These are phyloP conservation scores for Drosophila leonis DNA, from an alignment of 2,888 invertebrate species.

Conservation along the genomic window DNA sequence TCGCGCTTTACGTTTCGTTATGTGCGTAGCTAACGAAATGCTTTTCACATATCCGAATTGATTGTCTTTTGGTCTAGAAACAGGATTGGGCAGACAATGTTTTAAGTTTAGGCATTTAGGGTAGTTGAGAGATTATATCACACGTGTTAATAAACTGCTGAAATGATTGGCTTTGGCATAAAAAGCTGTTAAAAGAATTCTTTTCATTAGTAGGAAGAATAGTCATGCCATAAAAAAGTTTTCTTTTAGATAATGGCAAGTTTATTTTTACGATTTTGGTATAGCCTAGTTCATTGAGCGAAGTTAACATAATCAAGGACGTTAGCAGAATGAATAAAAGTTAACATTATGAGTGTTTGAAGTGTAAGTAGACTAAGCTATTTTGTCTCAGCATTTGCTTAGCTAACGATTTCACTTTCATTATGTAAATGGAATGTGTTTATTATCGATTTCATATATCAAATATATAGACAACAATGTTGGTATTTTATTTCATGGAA, in stretches of 20 bases:
- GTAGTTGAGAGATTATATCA: not conserved
- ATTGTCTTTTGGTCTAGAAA: conserved; percentile 11
- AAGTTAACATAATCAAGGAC: not conserved
- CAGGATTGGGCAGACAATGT: not conserved
- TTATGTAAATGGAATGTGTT: not conserved
- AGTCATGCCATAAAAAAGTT: not conserved
- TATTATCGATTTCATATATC: not conserved
- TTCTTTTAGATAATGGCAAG: not conserved
- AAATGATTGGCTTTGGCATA: not conserved
- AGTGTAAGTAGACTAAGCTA: not conserved
- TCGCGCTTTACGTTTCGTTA: not conserved
- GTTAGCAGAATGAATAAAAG: not conserved
- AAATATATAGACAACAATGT: not conserved
- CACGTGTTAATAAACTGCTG: not conserved
- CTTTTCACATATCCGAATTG: conserved; percentile 22
- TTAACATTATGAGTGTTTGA: not conserved
- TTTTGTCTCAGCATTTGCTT: not conserved
- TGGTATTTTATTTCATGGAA: not conserved
- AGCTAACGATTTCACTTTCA: not conserved
- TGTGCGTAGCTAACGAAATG: conserved; percentile 18
- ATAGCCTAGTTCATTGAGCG: not conserved
- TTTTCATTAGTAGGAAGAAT: not conserved
- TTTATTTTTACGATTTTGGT: not conserved
- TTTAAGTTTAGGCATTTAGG: not conserved
- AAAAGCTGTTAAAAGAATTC: not conserved